Evolutionary conservation across 2,797 vertebrate species (phyloP).

Genomic region (Neosalanx taihuensis): DNA sequence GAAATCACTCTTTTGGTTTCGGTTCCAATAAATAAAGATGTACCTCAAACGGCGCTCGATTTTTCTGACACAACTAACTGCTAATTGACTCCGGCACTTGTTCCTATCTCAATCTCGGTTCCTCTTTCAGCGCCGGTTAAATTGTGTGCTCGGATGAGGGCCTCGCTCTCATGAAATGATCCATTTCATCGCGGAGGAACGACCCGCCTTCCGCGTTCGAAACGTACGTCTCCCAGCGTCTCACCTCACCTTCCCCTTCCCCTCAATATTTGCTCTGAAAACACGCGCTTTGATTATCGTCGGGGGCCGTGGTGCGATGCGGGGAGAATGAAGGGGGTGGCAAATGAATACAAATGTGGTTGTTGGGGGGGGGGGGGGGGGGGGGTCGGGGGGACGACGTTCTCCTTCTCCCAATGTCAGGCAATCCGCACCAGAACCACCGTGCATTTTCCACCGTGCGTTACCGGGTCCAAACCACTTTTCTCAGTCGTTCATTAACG

Average conservation of each 20-base stretch:
- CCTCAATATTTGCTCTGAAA: background rate
- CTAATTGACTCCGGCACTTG: no score
- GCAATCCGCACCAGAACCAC: background rate
- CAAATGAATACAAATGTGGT: background rate
- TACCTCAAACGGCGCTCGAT: no score
- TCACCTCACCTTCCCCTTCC: background rate
- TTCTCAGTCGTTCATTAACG: slow-evolving; percentile 6
- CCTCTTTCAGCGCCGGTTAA: background rate
- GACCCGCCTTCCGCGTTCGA: background rate
- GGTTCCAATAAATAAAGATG: background rate
- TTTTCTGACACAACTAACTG: no score
- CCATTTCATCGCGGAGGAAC: background rate
- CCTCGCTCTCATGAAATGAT: background rate
- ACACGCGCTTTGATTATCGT: background rate
- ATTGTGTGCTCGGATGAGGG: background rate
- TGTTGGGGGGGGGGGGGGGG: background rate
- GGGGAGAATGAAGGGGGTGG: background rate
- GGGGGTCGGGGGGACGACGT: no score
- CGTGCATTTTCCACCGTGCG: background rate
- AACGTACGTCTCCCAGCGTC: background rate
- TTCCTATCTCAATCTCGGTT: background rate
- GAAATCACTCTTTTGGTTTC: background rate
- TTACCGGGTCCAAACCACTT: background rate
- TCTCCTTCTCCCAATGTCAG: background rate
- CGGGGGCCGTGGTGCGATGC: no score